These are phyloP conservation scores for Buteo buteo DNA, from an alignment of 2,113 vertebrate genomes.

Conservation along the genomic window DNA sequence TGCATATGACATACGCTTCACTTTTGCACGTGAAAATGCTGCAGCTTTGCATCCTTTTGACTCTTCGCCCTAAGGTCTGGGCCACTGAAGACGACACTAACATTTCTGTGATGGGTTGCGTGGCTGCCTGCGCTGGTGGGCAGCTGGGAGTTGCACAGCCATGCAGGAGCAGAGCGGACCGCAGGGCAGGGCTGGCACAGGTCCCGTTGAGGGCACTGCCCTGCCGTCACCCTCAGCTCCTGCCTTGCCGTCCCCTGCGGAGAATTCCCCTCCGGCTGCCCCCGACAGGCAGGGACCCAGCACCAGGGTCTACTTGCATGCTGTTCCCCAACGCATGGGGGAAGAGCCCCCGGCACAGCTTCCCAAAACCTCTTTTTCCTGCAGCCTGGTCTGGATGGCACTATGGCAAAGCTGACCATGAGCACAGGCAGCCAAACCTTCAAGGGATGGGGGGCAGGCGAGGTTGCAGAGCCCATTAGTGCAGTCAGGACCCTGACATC, in stretches of 20 bases:
- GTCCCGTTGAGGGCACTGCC: not conserved
- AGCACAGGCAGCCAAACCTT: not conserved
- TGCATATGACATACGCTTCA: not conserved
- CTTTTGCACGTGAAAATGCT: not conserved
- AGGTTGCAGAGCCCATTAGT: not conserved
- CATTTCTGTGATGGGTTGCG: not conserved
- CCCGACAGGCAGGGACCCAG: not conserved
- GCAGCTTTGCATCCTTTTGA: not conserved
- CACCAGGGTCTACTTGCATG: not conserved
- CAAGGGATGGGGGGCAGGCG: fast-evolving
- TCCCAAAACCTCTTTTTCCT: not conserved
- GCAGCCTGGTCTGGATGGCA: not conserved
- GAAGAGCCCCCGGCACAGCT: not conserved
- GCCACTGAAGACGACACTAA: fast-evolving
- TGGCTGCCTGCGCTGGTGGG: not conserved
- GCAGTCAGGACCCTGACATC: not conserved
- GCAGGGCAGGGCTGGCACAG: not conserved
- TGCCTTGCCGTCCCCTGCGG: fast-evolving
- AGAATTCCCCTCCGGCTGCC: not conserved
- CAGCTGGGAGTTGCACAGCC: not conserved
- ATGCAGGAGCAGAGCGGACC: not conserved
- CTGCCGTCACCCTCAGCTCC: not conserved
- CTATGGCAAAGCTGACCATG: not conserved
- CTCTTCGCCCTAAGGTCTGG: not conserved
- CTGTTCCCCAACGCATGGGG: not conserved